phyloP scores from a whole-genome alignment of 2,113 vertebrate species.

The Jacana jacana region DNA sequence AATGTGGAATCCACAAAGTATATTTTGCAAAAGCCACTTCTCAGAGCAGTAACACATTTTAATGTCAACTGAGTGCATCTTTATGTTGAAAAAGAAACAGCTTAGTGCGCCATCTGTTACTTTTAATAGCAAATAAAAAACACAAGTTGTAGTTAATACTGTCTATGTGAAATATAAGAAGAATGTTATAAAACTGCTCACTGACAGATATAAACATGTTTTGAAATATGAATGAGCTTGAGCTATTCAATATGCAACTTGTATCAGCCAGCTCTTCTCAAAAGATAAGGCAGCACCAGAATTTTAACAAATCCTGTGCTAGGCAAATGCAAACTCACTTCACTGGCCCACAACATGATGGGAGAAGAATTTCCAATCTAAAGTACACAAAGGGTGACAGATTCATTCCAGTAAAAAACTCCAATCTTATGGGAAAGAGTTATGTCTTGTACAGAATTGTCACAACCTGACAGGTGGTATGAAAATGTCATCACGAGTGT shows the following conservation, averaged over 20 bases:
- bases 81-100: not conserved
- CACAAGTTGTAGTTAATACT: slow-evolving; percentile 21
- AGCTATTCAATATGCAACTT: not conserved
- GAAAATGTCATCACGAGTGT: not conserved
- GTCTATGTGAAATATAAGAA: slow-evolving; percentile 34
- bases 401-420: not conserved
- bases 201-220: slow-evolving; percentile 25
- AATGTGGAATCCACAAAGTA: not conserved
- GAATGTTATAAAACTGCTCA: slow-evolving; percentile 23
- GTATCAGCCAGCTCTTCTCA: not conserved
- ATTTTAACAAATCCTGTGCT: not conserved
- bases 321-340: not conserved
- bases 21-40: not conserved
- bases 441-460: not conserved
- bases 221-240: slow-evolving; percentile 34
- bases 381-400: not conserved
- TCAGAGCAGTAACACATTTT: not conserved
- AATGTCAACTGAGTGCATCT: not conserved
- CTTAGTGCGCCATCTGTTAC: slow-evolving; percentile 16
- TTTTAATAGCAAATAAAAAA: slow-evolving; percentile 21
- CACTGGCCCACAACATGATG: not conserved
- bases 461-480: not conserved
- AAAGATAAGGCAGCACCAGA: not conserved
- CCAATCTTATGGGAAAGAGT: not conserved
- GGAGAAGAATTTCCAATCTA: not conserved